These are phyloP conservation scores for Spodoptera frugiperda DNA, from an alignment of 1,140 invertebrate species.

Conservation along the genomic window DNA sequence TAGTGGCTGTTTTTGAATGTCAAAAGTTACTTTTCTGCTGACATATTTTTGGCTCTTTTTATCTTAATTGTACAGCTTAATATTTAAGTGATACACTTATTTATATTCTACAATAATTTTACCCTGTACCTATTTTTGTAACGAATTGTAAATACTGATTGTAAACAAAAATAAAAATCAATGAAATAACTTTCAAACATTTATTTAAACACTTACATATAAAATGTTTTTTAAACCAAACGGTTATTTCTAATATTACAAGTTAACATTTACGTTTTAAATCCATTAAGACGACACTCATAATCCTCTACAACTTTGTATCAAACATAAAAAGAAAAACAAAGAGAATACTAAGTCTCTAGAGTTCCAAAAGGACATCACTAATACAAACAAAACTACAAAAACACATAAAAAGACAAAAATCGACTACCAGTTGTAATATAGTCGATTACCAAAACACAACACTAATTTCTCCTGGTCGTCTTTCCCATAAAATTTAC, in stretches of 20 bases:
- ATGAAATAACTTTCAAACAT: background rate
- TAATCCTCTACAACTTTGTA: slow-evolving; percentile 16
- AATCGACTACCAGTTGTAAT: slow-evolving; percentile 55
- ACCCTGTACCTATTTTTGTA: slow-evolving; percentile 24
- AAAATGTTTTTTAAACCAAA: slow-evolving; percentile 15
- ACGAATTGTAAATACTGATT: slow-evolving; percentile 18
- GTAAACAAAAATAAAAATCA: slow-evolving; percentile 13
- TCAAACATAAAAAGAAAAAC: slow-evolving; percentile 20
- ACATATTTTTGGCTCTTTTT: too few species aligned
- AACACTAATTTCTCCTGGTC: slow-evolving; percentile 70
- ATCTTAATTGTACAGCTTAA: slow-evolving; percentile 17
- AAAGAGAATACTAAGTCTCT: slow-evolving; percentile 27
- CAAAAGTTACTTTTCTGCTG: too few species aligned
- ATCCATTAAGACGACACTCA: background rate
- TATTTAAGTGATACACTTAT: slow-evolving; percentile 4
- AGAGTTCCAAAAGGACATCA: slow-evolving; percentile 3
- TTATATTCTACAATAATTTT: slow-evolving; percentile 28
- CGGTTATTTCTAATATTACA: slow-evolving; percentile 27
- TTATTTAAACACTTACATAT: slow-evolving; percentile 28
- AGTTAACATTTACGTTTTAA: slow-evolving; percentile 12
- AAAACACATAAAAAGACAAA: slow-evolving; percentile 40
- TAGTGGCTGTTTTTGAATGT: too few species aligned
- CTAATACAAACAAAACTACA: slow-evolving; percentile 34
- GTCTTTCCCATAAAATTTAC: slow-evolving; percentile 82
- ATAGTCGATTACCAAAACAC: slow-evolving; percentile 48